phyloP scores from a whole-genome alignment of 1,140 invertebrate genomes.

The Bombyx mandarina region DNA sequence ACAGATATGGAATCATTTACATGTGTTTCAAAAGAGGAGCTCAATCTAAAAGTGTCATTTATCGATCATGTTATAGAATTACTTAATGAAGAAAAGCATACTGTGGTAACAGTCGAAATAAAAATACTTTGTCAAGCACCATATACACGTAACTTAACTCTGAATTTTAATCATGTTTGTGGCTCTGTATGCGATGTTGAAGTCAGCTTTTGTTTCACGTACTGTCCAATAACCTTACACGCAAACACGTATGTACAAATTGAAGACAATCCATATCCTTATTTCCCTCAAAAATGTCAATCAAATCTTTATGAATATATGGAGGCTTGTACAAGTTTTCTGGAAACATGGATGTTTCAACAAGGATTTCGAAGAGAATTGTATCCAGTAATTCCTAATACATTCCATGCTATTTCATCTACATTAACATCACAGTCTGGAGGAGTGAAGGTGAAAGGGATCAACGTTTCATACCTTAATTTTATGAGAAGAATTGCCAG shows the following conservation, averaged over 20 bases:
- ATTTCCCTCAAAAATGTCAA: slow-evolving; percentile 38
- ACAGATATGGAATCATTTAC: slow-evolving; percentile 32
- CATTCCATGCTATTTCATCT: slow-evolving; percentile 49
- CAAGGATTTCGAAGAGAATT: slow-evolving; percentile 61
- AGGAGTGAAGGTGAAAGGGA: slow-evolving; percentile 46
- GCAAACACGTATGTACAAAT: slow-evolving; percentile 23
- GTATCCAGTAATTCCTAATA: slow-evolving; percentile 53
- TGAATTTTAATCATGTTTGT: slow-evolving; percentile 38
- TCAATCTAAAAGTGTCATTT: slow-evolving; percentile 30
- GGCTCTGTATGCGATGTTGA: slow-evolving; percentile 48
- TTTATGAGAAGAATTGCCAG: slow-evolving; percentile 52
- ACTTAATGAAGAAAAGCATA: slow-evolving; percentile 18
- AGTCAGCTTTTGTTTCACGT: slow-evolving; percentile 49
- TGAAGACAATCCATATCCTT: slow-evolving; percentile 50
- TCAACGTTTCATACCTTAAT: slow-evolving; percentile 53
- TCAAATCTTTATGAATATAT: slow-evolving; percentile 39
- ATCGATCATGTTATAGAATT: slow-evolving; percentile 20
- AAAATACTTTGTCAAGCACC: slow-evolving; percentile 25
- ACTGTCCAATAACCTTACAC: slow-evolving; percentile 53
- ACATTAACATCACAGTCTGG: slow-evolving; percentile 27
- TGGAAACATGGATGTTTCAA: slow-evolving; percentile 62
- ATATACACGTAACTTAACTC: slow-evolving; percentile 25
- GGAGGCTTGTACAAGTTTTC: slow-evolving; percentile 36
- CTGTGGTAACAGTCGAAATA: slow-evolving; percentile 32
- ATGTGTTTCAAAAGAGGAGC: slow-evolving; percentile 37